These are phyloP conservation scores for Chaetophractus vellerosus DNA, from an alignment of 2,797 vertebrate species.

Conservation along the genomic window DNA sequence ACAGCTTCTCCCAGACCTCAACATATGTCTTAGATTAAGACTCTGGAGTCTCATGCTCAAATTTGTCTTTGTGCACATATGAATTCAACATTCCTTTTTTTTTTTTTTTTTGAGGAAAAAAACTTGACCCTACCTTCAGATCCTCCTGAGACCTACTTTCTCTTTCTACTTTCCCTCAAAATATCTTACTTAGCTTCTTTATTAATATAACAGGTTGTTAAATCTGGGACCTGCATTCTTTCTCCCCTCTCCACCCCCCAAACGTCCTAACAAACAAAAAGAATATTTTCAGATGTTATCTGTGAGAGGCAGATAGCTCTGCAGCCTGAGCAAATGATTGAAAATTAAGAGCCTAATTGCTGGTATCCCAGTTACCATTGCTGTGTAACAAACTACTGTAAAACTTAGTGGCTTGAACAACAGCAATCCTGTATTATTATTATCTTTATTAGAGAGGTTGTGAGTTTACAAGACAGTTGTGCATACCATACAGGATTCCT, in stretches of 20 bases:
- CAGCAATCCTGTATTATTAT: not conserved
- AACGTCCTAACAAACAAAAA: not conserved
- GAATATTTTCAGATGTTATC: not conserved
- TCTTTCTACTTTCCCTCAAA: not conserved
- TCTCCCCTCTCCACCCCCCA: not conserved
- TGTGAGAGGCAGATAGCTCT: not conserved
- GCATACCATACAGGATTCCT: no score
- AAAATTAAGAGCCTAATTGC: not conserved
- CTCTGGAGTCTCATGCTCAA: not conserved
- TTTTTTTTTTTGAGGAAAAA: not conserved
- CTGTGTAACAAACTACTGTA: not conserved
- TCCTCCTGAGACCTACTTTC: not conserved
- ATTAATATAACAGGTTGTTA: not conserved
- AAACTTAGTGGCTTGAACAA: not conserved
- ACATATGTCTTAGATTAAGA: not conserved
- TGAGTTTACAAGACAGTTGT: no score
- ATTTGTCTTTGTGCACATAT: not conserved
- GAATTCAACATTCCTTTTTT: not conserved
- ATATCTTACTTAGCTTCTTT: constrained; percentile 22
- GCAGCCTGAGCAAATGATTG: not conserved
- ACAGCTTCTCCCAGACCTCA: not conserved
- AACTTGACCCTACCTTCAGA: constrained; percentile 28
- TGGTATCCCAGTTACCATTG: not conserved
- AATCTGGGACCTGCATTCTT: not conserved
- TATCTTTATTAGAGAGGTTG: no score